A percentile compares a stretch with the other conserved stretches of the same genome.
Conservation (phyloP, 2,888 invertebrate species). For the Macrosoma leucophasiata region DNA sequence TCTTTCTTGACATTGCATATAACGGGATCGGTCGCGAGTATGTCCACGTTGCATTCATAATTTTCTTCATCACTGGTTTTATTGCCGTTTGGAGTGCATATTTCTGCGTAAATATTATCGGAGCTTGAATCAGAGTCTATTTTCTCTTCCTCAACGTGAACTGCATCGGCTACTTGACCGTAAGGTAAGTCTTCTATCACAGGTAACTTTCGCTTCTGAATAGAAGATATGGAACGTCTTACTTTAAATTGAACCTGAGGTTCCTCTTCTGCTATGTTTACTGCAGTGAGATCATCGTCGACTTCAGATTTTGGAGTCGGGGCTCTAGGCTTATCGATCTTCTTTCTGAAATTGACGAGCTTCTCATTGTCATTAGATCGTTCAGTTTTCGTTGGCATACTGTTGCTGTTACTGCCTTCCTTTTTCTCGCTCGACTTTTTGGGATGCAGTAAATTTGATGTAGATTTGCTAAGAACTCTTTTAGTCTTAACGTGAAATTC, state of each 20-base stretch:
- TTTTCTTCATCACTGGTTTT: slow-evolving; percentile 57
- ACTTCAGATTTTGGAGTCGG: slow-evolving; percentile 65
- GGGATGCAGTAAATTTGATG: slow-evolving; percentile 77
- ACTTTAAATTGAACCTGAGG: slow-evolving; percentile 64
- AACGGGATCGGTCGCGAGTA: slow-evolving; percentile 64
- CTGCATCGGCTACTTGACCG: slow-evolving; percentile 81
- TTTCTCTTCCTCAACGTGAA: slow-evolving; percentile 63
- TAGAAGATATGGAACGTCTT: slow-evolving; percentile 70
- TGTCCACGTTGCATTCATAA: slow-evolving; percentile 60
- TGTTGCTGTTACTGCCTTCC: slow-evolving; percentile 66
- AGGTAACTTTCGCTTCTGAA: slow-evolving; percentile 70
- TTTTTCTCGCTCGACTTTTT: slow-evolving; percentile 71
- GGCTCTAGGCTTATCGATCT: slow-evolving; percentile 66
- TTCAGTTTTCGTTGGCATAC: slow-evolving; percentile 70
- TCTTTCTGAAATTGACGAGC: slow-evolving; percentile 62
- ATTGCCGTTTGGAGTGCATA: slow-evolving; percentile 67
- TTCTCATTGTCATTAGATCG: slow-evolving; percentile 52
- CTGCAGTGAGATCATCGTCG: slow-evolving; percentile 50
- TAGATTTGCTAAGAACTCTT: slow-evolving; percentile 77
- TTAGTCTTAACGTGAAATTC: slow-evolving; percentile 84
- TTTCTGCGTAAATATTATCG: slow-evolving; percentile 84
- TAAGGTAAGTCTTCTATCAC: slow-evolving; percentile 81
- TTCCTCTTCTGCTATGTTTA: slow-evolving; percentile 63
- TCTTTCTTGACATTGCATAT: slow-evolving; percentile 71
- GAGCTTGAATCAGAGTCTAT: slow-evolving; percentile 59